Conservation (phyloP, 2,797 vertebrate genomes). For the Thripadectes ignobilis region DNA sequence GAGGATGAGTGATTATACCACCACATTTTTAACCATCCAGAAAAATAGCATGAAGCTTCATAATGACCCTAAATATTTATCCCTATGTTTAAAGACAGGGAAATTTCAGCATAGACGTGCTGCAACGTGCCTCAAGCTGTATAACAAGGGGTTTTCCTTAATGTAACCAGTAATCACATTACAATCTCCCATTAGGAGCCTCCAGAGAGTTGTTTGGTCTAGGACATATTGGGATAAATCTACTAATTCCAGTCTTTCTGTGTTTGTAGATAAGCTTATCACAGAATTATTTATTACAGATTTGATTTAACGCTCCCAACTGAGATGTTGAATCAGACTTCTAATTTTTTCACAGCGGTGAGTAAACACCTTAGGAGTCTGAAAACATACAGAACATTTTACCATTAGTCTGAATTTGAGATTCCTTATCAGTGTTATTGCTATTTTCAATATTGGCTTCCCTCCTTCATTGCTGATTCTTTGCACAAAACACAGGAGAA, state of each 20-base stretch:
- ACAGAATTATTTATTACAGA: background rate
- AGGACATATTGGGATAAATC: background rate
- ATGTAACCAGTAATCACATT: background rate
- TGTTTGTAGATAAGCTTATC: background rate
- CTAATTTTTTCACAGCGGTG: background rate
- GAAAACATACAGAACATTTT: background rate
- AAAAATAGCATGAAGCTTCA: background rate
- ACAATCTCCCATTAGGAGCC: background rate
- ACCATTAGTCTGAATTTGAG: background rate
- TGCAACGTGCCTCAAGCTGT: background rate
- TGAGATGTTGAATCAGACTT: background rate
- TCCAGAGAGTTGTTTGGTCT: background rate
- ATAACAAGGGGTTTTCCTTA: background rate
- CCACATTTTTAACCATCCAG: background rate
- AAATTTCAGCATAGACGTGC: background rate
- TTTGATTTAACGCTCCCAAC: background rate
- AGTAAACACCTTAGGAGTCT: background rate
- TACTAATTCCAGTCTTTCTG: background rate
- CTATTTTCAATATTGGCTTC: background rate
- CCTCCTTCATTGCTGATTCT: background rate
- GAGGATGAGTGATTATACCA: background rate
- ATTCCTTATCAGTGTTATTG: background rate
- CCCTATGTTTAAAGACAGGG: background rate
- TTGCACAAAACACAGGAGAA: background rate
- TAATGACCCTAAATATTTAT: slow-evolving; percentile 29